Evolutionary conservation across 2,888 invertebrate species (phyloP).

Genomic region (Synanthedon formicaeformis): DNA sequence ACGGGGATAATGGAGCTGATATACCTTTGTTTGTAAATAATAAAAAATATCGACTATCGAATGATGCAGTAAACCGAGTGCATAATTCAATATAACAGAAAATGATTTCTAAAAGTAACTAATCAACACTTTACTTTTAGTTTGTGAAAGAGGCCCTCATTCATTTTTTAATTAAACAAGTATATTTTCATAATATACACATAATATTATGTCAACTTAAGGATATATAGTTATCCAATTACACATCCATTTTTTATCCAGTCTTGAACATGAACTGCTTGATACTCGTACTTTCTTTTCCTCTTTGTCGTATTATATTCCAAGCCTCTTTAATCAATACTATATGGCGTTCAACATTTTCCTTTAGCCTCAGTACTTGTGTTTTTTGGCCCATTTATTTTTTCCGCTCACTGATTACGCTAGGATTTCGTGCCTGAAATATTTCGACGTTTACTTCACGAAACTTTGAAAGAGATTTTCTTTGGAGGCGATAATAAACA

Average conservation of each 20-base stretch:
- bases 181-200: not conserved
- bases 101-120: too few relatives aligned
- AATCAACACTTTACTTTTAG: too few relatives aligned
- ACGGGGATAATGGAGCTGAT: too few relatives aligned
- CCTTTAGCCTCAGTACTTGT: conserved; percentile 16
- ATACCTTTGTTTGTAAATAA: too few relatives aligned
- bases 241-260: conserved; percentile 1
- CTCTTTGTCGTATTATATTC: too few relatives aligned
- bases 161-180: not conserved
- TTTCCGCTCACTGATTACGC: conserved; percentile 23
- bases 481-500: too few relatives aligned
- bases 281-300: too few relatives aligned
- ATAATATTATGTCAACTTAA: conserved; percentile 10
- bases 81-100: too few relatives aligned
- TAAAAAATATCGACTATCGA: too few relatives aligned
- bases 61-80: too few relatives aligned
- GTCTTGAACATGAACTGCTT: conserved; percentile 24
- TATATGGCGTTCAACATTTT: conserved; percentile 7
- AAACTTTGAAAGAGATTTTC: too few relatives aligned
- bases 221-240: conserved; percentile 15
- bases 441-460: conserved; percentile 2
- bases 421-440: conserved; percentile 10
- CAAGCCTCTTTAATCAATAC: conserved; percentile 2
- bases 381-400: conserved; percentile 29
- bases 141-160: too few relatives aligned